phyloP scores from a whole-genome alignment of 2,113 vertebrate genomes.

The Taurulus bubalis region DNA sequence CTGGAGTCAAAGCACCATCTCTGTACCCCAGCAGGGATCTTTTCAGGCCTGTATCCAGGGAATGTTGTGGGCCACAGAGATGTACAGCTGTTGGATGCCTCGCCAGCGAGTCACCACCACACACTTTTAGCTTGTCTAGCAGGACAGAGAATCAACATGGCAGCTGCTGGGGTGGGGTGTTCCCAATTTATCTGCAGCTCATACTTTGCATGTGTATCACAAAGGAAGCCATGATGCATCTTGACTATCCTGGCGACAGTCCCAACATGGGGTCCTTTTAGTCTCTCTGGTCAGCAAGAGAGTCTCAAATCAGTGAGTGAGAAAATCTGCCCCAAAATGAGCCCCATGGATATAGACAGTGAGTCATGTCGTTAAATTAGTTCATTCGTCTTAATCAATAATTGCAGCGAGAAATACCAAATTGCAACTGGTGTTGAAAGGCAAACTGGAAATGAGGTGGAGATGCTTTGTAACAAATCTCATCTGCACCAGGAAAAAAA shows the following conservation, averaged over 20 bases:
- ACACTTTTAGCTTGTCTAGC: conserved; percentile 72
- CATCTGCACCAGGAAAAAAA: conserved; percentile 5
- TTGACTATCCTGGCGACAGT: conserved; percentile 25
- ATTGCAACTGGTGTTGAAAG: conserved; percentile 46
- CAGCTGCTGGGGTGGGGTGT: conserved; percentile 78
- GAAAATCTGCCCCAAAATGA: too few relatives aligned
- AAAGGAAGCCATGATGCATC: conserved; percentile 59
- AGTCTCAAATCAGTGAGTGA: background rate
- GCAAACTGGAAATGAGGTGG: conserved; percentile 24
- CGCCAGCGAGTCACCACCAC: conserved; percentile 73
- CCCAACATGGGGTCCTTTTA: conserved; percentile 22
- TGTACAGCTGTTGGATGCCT: conserved; percentile 80
- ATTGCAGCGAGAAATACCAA: background rate
- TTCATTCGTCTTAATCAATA: background rate
- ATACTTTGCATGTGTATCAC: conserved; percentile 78
- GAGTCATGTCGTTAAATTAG: conserved; percentile 1
- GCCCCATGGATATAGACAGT: background rate
- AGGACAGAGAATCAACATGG: conserved; percentile 62
- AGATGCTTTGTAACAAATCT: conserved; percentile 32
- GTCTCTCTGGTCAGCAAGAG: conserved; percentile 2
- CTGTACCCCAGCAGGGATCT: conserved; percentile 26
- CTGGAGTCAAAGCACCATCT: conserved; percentile 53
- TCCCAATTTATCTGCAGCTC: conserved; percentile 78
- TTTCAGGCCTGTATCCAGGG: conserved; percentile 39
- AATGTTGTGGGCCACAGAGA: conserved; percentile 40